phyloP scores from a whole-genome alignment of 2,888 invertebrate genomes.

The Microchrysa polita region DNA sequence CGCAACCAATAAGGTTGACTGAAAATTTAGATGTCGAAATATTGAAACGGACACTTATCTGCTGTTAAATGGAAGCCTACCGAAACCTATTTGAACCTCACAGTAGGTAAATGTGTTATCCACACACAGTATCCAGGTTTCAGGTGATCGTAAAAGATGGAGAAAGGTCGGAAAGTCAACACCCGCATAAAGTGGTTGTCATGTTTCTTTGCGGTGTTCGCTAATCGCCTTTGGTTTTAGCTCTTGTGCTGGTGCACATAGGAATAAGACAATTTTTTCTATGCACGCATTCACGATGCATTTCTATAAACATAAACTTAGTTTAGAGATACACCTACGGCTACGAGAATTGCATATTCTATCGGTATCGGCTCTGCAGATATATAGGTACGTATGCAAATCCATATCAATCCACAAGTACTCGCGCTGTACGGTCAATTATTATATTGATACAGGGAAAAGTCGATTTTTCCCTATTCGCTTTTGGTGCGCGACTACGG shows the following conservation, averaged over 20 bases:
- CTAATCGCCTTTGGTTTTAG: slow-evolving; percentile 14
- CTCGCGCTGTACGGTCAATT: too few relatives aligned
- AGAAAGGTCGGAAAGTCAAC: slow-evolving; percentile 42
- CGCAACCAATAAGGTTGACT: not conserved
- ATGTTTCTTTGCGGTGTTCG: not conserved
- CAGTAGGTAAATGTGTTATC: not conserved
- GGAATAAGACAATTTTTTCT: not conserved
- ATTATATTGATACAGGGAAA: not conserved
- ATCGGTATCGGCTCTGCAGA: too few relatives aligned
- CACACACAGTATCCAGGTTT: too few relatives aligned
- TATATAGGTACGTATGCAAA: too few relatives aligned
- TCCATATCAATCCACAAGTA: too few relatives aligned
- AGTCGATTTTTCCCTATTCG: slow-evolving; percentile 24
- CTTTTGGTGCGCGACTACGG: slow-evolving; percentile 17
- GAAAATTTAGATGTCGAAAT: slow-evolving; percentile 40
- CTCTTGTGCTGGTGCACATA: not conserved
- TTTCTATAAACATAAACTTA: not conserved
- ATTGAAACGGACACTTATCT: not conserved
- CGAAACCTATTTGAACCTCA: not conserved
- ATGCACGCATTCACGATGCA: not conserved
- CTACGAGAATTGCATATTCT: not conserved
- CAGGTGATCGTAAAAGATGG: slow-evolving; percentile 16
- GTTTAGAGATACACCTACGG: too few relatives aligned
- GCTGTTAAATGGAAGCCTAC: not conserved
- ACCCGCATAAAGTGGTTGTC: slow-evolving; percentile 30